Evolutionary conservation across 2,113 vertebrate species (phyloP), one percentile per base, ranked within the genome.

Genomic region (Oplegnathus fasciatus): DNA sequence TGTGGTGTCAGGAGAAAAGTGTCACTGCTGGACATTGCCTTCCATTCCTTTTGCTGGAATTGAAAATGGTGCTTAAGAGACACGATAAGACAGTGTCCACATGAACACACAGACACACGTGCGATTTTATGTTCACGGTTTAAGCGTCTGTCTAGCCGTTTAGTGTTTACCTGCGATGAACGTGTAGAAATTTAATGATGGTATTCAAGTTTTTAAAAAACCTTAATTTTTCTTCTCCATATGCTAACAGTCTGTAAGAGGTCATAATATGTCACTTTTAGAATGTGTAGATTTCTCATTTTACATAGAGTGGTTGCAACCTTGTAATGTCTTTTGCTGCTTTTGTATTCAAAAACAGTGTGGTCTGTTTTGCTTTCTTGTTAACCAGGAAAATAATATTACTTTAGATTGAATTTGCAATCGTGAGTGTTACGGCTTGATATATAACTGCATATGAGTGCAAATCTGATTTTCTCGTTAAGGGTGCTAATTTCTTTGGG

Each of bases 31-130:
- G 72, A 87, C 68, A 72, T 85, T 88, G 91, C 92, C 93, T 95
- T 93, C 90, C 58, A 42, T 86, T 90, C 83, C 57, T 83, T 40
- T 85, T 80, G 83, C 78, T 89, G 82, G 87, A 86, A 90, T 88
- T 74, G 75, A 93, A 92, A 86, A 93, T 83, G 92, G 94, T 95
- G 93, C 94, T 95, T 80, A 87, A 78, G 64, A 91, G 64, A 91
- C 88, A 83, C 76, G 87, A 54, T 72, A 64, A 86, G 80, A 89
- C 75, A 58, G 81, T 89, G 80, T 93, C 89, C 78, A 71, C 71
- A 82, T 67, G 87, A 90, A 88, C 87, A 90, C 82, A 68, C 28
- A 83, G 46, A 79, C 72, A 82, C 71, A 42, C 24, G 34, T 26
- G 24, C 17, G 79, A 69, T 44, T 57, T 69, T 72, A 50, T 72